Evolutionary conservation across 2,797 vertebrate species (phyloP), one percentile per base, ranked within the genome.

Genomic region (Danio kyathit): DNA sequence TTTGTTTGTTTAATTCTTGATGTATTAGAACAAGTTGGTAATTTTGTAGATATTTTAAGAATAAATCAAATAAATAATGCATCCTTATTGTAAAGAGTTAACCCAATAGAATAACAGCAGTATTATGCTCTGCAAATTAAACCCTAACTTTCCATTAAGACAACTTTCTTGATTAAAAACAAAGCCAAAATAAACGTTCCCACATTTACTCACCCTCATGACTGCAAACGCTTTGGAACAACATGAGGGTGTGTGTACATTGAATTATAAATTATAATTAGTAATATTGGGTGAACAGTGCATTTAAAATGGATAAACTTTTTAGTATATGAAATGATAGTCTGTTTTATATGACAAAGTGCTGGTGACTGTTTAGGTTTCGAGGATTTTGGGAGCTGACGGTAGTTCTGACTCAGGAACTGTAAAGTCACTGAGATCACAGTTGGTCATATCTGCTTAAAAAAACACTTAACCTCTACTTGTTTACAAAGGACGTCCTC

Each of bases 401-500:
- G 2, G 49, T 40, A 52, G 38, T 46, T 7, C 8, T 70, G 65
- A 79, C 29, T 52, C 38, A 43, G 12, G 2, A 52, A n/a, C 46
- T 44, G 38, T 38, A 41, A 46, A 19, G 21, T 14, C 14, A 77
- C 19, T 65, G 13, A 7, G 41, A 60, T 61, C n/a, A 52, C 65
- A 51, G 10, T 49, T 78, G 51, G 5, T 43, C 16, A n/a, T 44
- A 61, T 61, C 46, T 49, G 19, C 65, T 59, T 60, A 14, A 54
- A 76, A 66, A 65, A 70, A 57, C 76, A 49, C 44, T 59, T 2
- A 48, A 78, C 16, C 29, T 40, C 54, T 70, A 1, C 21, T 7
- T 78, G 54, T 70, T 13, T 7, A 40, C 21, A 56, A 13, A 69
- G 76, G 43, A 78, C 16, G 11, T 78, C 11, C 52, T 78, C 12